Evolutionary conservation across 2,797 vertebrate species (phyloP), one percentile per base, ranked within the genome.

Genomic region (Jordanella pulchra): DNA sequence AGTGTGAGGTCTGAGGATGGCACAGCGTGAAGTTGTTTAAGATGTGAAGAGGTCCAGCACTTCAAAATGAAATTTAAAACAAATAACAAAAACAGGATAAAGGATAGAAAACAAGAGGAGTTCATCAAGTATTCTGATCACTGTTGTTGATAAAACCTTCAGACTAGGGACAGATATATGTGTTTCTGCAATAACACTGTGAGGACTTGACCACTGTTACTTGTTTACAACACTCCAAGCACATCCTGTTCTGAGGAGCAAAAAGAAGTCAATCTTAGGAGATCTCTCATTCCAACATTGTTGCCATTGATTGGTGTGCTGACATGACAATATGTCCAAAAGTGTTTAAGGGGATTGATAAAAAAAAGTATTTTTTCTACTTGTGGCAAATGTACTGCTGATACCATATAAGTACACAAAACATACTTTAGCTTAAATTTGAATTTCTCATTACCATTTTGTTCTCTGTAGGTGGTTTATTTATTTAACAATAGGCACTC

Each of bases 11-110:
- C 65, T 75, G 47, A 68, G 44, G 27, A 42, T 58, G 70, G 44
- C 44, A 64, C 58, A 50, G 6, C 63, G 58, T 53, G 75, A 73
- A 47, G 56, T 72, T 48, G 75, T 54, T 53, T 44, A 39, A 65
- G n/a, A 63, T 14, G 35, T 30, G 35, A 27, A 56, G 23, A 75
- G 30, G 44, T 28, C 48, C 23, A 42, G 39, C 48, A 65, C 14
- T 66, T 68, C 21, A 30, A 48, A 54, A 35, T 65, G 17, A 69
- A 50, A 63, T 32, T 32, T 67, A 2, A 70, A 65, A 6, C 18
- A 11, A 14, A 23, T n/a, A 55, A 30, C 28, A 45, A 27, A 39
- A 68, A 53, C 23, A 6, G 32, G 13, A 65, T 39, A 30, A 21
- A 10, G 3, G 23, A n/a, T 42, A 13, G n/a, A 45, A 53, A 55